Base-by-base conservation (phyloP, 2,888 invertebrate species). In the Acholoe squamosa region DNA sequence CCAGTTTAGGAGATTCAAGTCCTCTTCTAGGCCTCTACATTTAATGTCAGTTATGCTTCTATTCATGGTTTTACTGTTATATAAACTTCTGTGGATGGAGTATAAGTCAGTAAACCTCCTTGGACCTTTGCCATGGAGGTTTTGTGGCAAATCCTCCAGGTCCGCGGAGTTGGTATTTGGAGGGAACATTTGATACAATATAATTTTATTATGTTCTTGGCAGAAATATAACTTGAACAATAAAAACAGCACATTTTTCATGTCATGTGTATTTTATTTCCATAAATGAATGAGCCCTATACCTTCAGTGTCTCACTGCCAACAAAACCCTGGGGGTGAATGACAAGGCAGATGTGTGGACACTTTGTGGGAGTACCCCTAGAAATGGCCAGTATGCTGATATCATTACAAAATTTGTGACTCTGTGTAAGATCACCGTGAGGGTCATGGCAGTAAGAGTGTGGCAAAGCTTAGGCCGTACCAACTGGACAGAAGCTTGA, bases 291-390 rank as follows among this genome's bases (percentile, higher is more conserved):
- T 14, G 71, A 80, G 80, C 43, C 80, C 80, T 80, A 80, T 34
- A 80, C 80, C 0, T 80, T 43, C 80, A 16, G 33, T 43, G 34
- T 80, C 71, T 28, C 43, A 19, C 80, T 43, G 34, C 80, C 80
- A 33, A 61, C 61, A 61, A 19, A 33, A 0, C 22, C 12, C 25
- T 34, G 76, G 14, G 31, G 16, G 25, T 34, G 10, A 80, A 19
- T 43, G 34, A 80, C 34, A 80, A 34, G 80, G 80, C 80, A 80
- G 80, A 28, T 61, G 61, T 61, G 61, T 80, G 34, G 80, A 80
- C 80, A 80, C 43, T 80, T 34, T 19, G 43, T n/a, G 19, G 34
- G 22, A 34, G n/a, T 25, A 71, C 71, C 71, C 71, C 71, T 28
- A 7, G 28, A 80, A 33, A 80, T 34, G 25, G 34, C 33, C 80